These are phyloP conservation scores for Calypte anna DNA, from an alignment of 2,113 vertebrate genomes.

Conservation along the genomic window DNA sequence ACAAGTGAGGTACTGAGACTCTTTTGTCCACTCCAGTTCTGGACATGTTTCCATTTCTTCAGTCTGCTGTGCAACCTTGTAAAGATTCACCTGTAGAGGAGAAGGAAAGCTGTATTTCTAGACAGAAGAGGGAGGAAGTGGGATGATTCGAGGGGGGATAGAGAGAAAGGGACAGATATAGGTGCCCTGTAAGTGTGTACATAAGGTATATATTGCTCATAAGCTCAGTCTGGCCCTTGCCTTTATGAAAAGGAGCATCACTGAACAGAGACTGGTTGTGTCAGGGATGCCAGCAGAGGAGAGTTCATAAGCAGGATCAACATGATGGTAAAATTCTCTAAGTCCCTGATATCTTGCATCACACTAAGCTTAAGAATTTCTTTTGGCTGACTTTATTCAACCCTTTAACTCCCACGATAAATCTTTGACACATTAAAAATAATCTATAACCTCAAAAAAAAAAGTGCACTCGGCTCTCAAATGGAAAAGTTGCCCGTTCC, in stretches of 20 bases:
- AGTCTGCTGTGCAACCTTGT: neutral
- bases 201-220: neutral
- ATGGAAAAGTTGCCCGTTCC: conserved; percentile 42
- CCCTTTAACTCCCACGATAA: conserved; percentile 55
- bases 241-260: neutral
- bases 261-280: neutral
- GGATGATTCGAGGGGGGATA: no score
- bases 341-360: conserved; percentile 33
- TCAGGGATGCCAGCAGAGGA: neutral
- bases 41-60: neutral
- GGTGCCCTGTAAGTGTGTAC: neutral
- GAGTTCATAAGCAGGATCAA: conserved; percentile 28
- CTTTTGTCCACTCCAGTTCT: neutral
- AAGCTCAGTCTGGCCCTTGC: neutral
- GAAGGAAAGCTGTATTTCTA: neutral
- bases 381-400: conserved; percentile 48
- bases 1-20: neutral
- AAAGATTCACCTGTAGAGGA: neutral
- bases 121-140: no score
- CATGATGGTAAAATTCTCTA: neutral
- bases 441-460: conserved; percentile 49
- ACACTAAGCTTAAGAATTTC: conserved; percentile 55
- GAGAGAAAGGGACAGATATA: neutral
- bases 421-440: conserved; percentile 62
- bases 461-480: conserved; percentile 13